Percentiles rank a stretch among this genome's conserved stretches.
Conservation (phyloP, 2,888 invertebrate genomes). For the Xestobium rufovillosum region DNA sequence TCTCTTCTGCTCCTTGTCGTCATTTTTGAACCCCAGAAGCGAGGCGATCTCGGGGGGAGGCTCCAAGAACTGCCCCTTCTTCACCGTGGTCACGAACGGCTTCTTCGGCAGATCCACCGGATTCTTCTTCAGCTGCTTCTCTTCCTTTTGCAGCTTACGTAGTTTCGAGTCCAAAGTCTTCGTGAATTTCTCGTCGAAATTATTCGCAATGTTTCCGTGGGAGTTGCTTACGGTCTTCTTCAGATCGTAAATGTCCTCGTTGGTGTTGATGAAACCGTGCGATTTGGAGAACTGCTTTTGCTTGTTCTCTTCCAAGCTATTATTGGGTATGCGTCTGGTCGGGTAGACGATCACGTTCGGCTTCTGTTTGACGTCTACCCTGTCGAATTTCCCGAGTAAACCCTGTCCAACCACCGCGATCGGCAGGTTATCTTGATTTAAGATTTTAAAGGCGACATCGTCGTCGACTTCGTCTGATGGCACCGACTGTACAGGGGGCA, state of each 20-base stretch:
- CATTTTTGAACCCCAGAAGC: slow-evolving; percentile 50
- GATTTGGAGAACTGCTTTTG: slow-evolving; percentile 37
- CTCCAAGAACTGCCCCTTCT: slow-evolving; percentile 68
- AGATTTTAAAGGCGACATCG: slow-evolving; percentile 41
- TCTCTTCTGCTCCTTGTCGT: slow-evolving; percentile 24
- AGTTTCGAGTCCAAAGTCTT: slow-evolving; percentile 66
- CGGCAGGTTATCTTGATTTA: slow-evolving; percentile 41
- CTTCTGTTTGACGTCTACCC: slow-evolving; percentile 38
- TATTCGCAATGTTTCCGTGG: slow-evolving; percentile 42
- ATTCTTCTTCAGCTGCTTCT: slow-evolving; percentile 32
- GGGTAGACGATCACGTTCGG: slow-evolving; percentile 53
- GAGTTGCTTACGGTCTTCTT: slow-evolving; percentile 42
- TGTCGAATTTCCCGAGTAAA: slow-evolving; percentile 39
- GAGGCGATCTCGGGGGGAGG: slow-evolving; percentile 66
- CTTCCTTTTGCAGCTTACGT: slow-evolving; percentile 58
- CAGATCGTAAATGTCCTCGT: slow-evolving; percentile 31
- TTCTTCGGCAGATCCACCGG: slow-evolving; percentile 32
- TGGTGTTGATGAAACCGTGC: slow-evolving; percentile 31
- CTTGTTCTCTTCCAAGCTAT: slow-evolving; percentile 34
- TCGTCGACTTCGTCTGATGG: slow-evolving; percentile 33
- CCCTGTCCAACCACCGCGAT: slow-evolving; percentile 36
- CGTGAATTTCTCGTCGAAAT: slow-evolving; percentile 52
- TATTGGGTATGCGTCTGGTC: slow-evolving; percentile 40
- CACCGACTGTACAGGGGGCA: slow-evolving; percentile 31
- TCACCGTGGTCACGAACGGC: slow-evolving; percentile 75